phyloP scores from a whole-genome alignment of 2,113 vertebrate genomes.

The Lepisosteus osseus region DNA sequence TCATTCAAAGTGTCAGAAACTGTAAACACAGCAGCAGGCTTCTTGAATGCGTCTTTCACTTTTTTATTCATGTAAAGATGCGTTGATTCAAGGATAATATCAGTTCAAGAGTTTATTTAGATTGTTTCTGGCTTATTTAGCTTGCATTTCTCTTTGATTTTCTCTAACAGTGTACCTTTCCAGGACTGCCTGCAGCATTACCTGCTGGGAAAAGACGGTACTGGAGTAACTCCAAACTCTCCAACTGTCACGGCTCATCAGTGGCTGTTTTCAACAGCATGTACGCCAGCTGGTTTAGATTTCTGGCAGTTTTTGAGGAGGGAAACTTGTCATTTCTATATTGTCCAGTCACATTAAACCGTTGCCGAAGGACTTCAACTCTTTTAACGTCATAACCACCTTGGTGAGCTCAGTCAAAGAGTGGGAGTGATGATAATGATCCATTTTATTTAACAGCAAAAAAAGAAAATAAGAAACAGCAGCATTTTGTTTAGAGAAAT shows the following conservation, averaged over 20 bases:
- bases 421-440: neutral
- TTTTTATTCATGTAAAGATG: neutral
- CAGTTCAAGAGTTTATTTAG: neutral
- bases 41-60: too few relatives aligned
- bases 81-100: neutral
- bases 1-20: neutral
- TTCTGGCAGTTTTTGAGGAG: neutral
- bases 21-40: neutral
- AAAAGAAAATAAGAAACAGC: too few relatives aligned
- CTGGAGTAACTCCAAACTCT: neutral
- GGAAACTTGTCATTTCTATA: neutral
- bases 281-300: neutral
- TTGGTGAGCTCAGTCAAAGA: neutral
- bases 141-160: neutral
- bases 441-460: too few relatives aligned
- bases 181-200: neutral
- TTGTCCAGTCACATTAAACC: slow-evolving; percentile 2
- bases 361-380: neutral
- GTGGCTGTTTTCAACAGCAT: neutral
- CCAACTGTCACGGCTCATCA: neutral
- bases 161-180: neutral
- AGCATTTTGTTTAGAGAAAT: too few relatives aligned
- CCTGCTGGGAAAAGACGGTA: slow-evolving; percentile 1
- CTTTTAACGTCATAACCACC: neutral
- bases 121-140: neutral